phyloP scores from a whole-genome alignment of 2,888 invertebrate species.

The Cephus rjabovi region DNA sequence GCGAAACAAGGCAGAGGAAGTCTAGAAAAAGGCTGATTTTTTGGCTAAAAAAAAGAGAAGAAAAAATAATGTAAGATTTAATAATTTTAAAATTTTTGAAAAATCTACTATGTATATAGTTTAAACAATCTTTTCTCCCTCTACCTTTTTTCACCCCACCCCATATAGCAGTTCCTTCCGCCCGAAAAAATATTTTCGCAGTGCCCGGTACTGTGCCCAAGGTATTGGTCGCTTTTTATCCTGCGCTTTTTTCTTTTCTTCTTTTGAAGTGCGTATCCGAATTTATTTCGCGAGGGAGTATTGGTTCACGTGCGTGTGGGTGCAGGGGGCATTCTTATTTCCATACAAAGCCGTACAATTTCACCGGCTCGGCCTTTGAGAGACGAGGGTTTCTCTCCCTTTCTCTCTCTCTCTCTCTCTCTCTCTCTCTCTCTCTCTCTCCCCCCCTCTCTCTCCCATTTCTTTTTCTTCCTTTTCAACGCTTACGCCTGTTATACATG shows the following conservation, averaged over 20 bases:
- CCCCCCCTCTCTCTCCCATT: constrained; percentile 15
- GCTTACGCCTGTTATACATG: background rate
- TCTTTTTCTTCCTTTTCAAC: constrained; percentile 14
- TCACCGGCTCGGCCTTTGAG: constrained; percentile 53
- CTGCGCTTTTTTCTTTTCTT: constrained; percentile 14
- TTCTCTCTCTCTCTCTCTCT: constrained; percentile 15
- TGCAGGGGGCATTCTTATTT: constrained; percentile 56
- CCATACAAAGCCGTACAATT: constrained; percentile 60
- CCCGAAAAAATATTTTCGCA: constrained; percentile 55
- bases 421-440: constrained; percentile 11
- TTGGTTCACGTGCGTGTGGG: constrained; percentile 30
- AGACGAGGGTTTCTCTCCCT: constrained; percentile 34
- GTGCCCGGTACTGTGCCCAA: constrained; percentile 16
- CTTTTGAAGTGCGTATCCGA: constrained; percentile 52
- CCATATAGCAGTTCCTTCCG: constrained; percentile 35
- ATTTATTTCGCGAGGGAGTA: constrained; percentile 42
- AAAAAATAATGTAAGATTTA: too few relatives aligned
- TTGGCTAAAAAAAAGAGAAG: too few relatives aligned
- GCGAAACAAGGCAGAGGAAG: too few relatives aligned
- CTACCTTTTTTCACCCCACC: too few relatives aligned
- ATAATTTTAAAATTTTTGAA: too few relatives aligned
- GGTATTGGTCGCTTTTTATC: constrained; percentile 20
- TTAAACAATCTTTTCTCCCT: too few relatives aligned
- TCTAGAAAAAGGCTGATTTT: too few relatives aligned
- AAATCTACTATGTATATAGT: too few relatives aligned